Percentiles rank a stretch among this genome's conserved stretches.
phyloP scores from a whole-genome alignment of 2,113 vertebrate genomes.

The Progne subis region DNA sequence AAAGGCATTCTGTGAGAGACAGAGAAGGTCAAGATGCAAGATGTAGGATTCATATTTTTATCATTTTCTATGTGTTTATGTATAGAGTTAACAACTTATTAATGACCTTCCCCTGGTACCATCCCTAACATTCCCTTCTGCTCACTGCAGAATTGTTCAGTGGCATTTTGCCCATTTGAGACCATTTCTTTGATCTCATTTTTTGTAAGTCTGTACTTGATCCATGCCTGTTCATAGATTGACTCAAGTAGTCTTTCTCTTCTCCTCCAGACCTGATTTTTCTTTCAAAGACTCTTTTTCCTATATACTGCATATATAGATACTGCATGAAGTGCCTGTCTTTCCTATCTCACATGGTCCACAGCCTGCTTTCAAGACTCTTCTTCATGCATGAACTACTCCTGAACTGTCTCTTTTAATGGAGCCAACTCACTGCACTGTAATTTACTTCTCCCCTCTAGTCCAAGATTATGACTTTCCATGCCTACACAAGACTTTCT shows the following conservation, averaged over 20 bases:
- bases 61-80: not conserved
- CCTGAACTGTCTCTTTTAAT: not conserved
- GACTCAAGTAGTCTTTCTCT: not conserved
- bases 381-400: not conserved
- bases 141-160: not conserved
- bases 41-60: rapidly evolving
- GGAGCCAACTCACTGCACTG: not conserved
- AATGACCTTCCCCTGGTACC: rapidly evolving
- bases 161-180: not conserved
- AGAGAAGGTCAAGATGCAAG: not conserved
- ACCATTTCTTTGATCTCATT: not conserved
- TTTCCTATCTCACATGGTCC: not conserved
- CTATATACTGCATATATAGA: not conserved
- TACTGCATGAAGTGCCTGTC: not conserved
- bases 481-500: not conserved
- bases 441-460: not conserved
- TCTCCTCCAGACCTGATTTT: not conserved
- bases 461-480: not conserved
- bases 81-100: not conserved
- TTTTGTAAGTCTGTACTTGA: not conserved
- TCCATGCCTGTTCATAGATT: not conserved
- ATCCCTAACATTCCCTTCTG: not conserved
- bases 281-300: not conserved
- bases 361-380: not conserved
- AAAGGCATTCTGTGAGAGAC: rapidly evolving